Conservation (phyloP, 2,113 vertebrate genomes). For the Rostratula benghalensis region DNA sequence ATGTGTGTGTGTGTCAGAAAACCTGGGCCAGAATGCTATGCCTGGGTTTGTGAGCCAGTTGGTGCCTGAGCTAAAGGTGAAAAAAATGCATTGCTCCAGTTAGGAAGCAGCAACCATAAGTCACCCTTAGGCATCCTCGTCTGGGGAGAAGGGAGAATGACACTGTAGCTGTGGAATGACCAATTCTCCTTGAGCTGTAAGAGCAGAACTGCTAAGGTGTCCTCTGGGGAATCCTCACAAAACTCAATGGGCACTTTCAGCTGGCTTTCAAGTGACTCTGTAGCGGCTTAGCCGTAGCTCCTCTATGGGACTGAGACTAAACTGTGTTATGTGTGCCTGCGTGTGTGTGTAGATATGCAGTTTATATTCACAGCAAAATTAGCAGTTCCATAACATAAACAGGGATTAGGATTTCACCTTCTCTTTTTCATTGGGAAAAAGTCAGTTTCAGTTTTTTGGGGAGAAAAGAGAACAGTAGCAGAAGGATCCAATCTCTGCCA, state of each 20-base stretch:
- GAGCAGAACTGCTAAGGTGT: conserved; percentile 35
- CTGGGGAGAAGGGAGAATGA: background rate
- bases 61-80: background rate
- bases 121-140: conserved; percentile 38
- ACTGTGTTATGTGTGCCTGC: background rate
- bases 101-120: conserved; percentile 21
- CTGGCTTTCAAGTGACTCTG: background rate
- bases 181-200: conserved; percentile 51
- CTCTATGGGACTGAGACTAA: background rate
- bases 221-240: conserved; percentile 21
- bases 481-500: background rate
- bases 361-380: background rate
- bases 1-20: background rate
- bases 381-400: background rate
- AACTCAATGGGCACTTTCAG: conserved; percentile 35
- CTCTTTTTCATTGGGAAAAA: background rate
- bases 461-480: background rate
- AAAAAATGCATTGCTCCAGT: background rate
- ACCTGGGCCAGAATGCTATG: background rate
- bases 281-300: background rate
- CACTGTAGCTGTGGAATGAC: background rate
- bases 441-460: background rate
- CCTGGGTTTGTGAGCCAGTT: background rate
- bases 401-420: background rate
- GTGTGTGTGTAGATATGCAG: no score